phyloP scores from a whole-genome alignment of 2,888 invertebrate species.

The Agrochola circellaris region DNA sequence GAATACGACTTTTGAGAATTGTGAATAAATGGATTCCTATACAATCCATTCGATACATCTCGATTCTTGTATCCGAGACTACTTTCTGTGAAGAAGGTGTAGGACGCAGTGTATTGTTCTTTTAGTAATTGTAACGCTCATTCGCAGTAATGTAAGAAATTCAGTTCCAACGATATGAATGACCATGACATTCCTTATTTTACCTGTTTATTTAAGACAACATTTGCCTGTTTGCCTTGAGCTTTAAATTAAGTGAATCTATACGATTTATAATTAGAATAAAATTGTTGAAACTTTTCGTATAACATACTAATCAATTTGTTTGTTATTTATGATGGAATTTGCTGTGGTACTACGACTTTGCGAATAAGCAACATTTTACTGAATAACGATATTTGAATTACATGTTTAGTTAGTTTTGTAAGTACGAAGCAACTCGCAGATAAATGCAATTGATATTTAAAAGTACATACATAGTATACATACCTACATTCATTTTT shows the following conservation, averaged over 20 bases:
- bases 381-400: slow-evolving; percentile 49
- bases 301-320: slow-evolving; percentile 54
- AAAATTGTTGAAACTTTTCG: slow-evolving; percentile 62
- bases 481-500: slow-evolving; percentile 55
- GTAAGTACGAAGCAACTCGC: slow-evolving; percentile 54
- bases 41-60: slow-evolving; percentile 50
- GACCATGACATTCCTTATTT: slow-evolving; percentile 74
- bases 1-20: slow-evolving; percentile 56
- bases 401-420: slow-evolving; percentile 51
- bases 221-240: slow-evolving; percentile 67
- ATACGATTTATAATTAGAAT: slow-evolving; percentile 63
- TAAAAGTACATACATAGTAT: slow-evolving; percentile 66
- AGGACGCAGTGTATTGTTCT: slow-evolving; percentile 59
- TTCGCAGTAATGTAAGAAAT: slow-evolving; percentile 67
- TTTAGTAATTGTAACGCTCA: slow-evolving; percentile 63
- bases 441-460: slow-evolving; percentile 66
- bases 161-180: slow-evolving; percentile 67
- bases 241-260: slow-evolving; percentile 67
- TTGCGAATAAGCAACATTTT: slow-evolving; percentile 60
- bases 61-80: slow-evolving; percentile 62
- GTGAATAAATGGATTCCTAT: slow-evolving; percentile 59
- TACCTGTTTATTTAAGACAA: slow-evolving; percentile 68
- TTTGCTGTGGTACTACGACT: slow-evolving; percentile 58
- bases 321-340: slow-evolving; percentile 56
- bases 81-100: slow-evolving; percentile 34